Evolutionary conservation across 2,888 invertebrate species (phyloP).

Genomic region (Drosophila parthenogenetica): DNA sequence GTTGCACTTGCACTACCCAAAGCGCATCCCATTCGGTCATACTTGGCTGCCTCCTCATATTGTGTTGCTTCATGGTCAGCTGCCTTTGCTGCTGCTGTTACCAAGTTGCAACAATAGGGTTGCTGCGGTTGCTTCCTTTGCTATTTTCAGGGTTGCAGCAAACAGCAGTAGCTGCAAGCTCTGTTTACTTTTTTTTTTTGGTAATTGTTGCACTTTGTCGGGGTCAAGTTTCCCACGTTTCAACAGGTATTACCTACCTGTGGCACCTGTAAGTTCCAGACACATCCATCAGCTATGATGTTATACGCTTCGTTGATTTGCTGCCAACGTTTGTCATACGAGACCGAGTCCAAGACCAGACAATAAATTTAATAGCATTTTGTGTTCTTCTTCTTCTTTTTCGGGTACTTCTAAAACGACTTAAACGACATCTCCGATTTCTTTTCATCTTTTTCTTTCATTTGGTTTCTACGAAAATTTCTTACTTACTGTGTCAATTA

Average conservation of each 20-base stretch:
- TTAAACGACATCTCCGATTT: constrained; percentile 23
- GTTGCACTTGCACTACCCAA: constrained; percentile 37
- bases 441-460: constrained; percentile 24
- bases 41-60: constrained; percentile 37
- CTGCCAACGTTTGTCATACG: constrained; percentile 57
- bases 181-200: constrained; percentile 20
- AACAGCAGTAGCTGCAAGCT: no score
- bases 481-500: constrained; percentile 66
- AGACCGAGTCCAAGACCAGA: constrained; percentile 26
- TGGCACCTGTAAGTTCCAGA: constrained; percentile 42
- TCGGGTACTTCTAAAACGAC: constrained; percentile 17
- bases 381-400: constrained; percentile 12
- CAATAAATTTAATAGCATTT: constrained; percentile 59
- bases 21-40: constrained; percentile 50
- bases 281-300: constrained; percentile 48
- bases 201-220: constrained; percentile 38
- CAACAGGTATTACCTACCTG: constrained; percentile 40
- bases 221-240: constrained; percentile 54
- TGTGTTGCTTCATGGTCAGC: constrained; percentile 57
- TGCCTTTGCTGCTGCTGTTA: constrained; percentile 36
- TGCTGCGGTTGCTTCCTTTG: constrained; percentile 6
- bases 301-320: constrained; percentile 61
- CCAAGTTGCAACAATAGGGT: constrained; percentile 38
- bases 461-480: constrained; percentile 46
- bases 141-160: constrained; percentile 20